Evolutionary conservation across 2,888 invertebrate genomes (phyloP).

Genomic region (Leptinotarsa haldemani): DNA sequence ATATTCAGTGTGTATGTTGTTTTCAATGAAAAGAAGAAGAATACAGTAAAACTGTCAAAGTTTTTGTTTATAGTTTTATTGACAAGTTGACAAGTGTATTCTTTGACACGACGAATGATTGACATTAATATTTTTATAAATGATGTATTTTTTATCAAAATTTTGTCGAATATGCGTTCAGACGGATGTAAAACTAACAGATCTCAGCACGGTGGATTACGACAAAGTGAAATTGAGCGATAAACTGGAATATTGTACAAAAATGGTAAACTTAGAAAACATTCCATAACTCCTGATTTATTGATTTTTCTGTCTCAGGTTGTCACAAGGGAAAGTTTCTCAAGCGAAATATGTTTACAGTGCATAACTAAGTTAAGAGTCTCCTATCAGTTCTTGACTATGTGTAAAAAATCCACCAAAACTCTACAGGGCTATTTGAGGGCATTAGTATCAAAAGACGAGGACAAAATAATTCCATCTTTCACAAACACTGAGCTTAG

Average conservation of each 20-base stretch:
- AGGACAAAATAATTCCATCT: slow-evolving; percentile 48
- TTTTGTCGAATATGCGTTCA: slow-evolving; percentile 64
- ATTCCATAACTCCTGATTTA: slow-evolving; percentile 54
- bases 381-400: slow-evolving; percentile 62
- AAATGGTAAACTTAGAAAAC: slow-evolving; percentile 60
- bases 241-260: slow-evolving; percentile 62
- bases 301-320: slow-evolving; percentile 63
- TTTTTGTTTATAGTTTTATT: slow-evolving; percentile 31
- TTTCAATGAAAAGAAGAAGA: not conserved
- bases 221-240: slow-evolving; percentile 62
- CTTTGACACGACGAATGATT: slow-evolving; percentile 64
- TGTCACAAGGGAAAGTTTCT: slow-evolving; percentile 60
- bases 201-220: slow-evolving; percentile 60
- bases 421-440: slow-evolving; percentile 60
- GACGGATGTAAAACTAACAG: slow-evolving; percentile 58
- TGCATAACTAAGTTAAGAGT: slow-evolving; percentile 62
- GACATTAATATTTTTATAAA: slow-evolving; percentile 58
- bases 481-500: slow-evolving; percentile 59
- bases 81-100: slow-evolving; percentile 59
- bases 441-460: slow-evolving; percentile 55
- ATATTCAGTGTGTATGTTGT: too few species aligned
- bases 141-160: slow-evolving; percentile 64
- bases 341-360: slow-evolving; percentile 61
- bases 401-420: slow-evolving; percentile 62
- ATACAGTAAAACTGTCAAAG: not conserved